Percentiles rank a stretch among this genome's conserved stretches.
phyloP scores from a whole-genome alignment of 92 coral and sea anemone species.

The Parazoanthus atlanticus region DNA sequence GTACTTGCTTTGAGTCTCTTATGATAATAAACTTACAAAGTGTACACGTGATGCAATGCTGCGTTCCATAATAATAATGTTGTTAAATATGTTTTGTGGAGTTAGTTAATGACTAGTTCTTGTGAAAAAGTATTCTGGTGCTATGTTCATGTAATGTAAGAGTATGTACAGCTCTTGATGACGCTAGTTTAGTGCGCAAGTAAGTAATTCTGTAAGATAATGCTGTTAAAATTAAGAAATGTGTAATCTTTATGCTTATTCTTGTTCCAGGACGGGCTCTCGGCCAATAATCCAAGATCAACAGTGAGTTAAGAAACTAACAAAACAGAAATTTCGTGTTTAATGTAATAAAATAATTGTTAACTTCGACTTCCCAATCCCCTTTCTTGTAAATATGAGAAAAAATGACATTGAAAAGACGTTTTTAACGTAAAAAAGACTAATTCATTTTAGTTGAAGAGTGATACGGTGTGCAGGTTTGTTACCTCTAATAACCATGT shows the following conservation, averaged over 20 bases:
- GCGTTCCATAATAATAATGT: neutral
- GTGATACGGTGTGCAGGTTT: neutral
- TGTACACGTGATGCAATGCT: neutral
- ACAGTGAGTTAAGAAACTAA: constrained; percentile 38
- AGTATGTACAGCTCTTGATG: neutral
- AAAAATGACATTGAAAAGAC: no score
- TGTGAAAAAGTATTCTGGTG: neutral
- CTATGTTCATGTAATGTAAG: neutral
- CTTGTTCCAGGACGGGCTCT: constrained; percentile 35
- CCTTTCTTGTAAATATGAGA: neutral
- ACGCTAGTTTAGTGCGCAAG: neutral
- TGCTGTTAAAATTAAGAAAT: constrained; percentile 17
- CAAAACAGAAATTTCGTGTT: constrained; percentile 4
- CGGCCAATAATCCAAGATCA: constrained; percentile 29
- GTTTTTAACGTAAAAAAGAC: no score
- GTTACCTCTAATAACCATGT: neutral
- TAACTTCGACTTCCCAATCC: neutral
- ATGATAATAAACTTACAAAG: no score
- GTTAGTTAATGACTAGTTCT: neutral
- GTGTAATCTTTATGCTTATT: constrained; percentile 21
- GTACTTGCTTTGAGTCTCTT: neutral
- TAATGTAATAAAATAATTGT: neutral
- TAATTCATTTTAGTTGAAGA: no score
- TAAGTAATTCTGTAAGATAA: constrained; percentile 23
- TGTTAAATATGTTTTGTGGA: neutral